Conservation (phyloP, 1,140 invertebrate species). For the Pseudomyrmex flavicornis region DNA sequence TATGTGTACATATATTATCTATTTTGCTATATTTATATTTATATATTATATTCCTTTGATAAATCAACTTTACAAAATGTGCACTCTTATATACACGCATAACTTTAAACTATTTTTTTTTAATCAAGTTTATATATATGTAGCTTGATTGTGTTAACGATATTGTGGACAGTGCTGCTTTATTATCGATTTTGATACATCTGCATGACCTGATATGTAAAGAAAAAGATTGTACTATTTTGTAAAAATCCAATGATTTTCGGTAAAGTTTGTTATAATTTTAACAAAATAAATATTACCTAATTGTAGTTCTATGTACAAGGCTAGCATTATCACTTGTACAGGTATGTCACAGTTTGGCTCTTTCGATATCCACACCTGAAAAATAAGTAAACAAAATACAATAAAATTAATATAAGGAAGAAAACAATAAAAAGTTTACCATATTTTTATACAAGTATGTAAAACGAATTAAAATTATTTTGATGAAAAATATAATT, state of each 20-base stretch:
- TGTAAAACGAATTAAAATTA: background rate
- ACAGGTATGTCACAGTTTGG: constrained; percentile 88
- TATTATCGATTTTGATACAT: constrained; percentile 80
- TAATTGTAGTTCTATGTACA: constrained; percentile 90
- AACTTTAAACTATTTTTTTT: too few species aligned
- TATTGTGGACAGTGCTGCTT: constrained; percentile 80
- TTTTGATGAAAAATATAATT: constrained; percentile 32
- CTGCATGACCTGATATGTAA: constrained; percentile 73
- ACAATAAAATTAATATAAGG: background rate
- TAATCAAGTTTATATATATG: background rate
- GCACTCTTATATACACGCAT: too few species aligned
- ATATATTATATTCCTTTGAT: too few species aligned
- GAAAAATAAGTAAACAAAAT: constrained; percentile 63
- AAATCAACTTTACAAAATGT: too few species aligned
- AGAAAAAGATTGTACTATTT: constrained; percentile 19
- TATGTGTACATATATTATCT: too few species aligned
- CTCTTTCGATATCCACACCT: constrained; percentile 87
- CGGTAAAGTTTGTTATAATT: constrained; percentile 23
- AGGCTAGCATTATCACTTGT: constrained; percentile 90
- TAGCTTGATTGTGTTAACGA: constrained; percentile 72
- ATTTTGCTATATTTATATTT: too few species aligned
- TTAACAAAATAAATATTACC: constrained; percentile 83
- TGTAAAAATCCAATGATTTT: background rate
- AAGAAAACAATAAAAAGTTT: background rate
- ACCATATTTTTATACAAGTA: background rate